Conservation (phyloP, 2,797 vertebrate genomes). For the Potorous gilbertii region DNA sequence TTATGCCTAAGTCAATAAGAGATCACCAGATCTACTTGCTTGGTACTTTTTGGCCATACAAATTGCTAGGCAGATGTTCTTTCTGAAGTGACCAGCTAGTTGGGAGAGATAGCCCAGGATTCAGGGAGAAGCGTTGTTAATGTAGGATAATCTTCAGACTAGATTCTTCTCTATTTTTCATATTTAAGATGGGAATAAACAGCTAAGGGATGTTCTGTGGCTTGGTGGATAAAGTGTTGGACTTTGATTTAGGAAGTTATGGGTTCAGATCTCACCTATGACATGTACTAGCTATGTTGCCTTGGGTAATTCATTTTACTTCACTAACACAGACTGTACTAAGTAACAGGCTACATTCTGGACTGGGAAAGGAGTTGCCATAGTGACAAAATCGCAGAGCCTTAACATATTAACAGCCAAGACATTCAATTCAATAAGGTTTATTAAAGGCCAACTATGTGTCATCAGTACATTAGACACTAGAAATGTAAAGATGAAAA, state of each 20-base stretch:
- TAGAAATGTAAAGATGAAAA: not conserved
- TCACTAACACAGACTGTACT: not conserved
- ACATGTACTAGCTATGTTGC: not conserved
- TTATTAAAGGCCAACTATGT: not conserved
- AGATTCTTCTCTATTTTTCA: not conserved
- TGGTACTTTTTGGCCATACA: not conserved
- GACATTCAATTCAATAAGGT: not conserved
- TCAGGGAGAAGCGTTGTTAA: not conserved
- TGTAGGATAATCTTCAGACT: not conserved
- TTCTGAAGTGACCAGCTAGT: not conserved
- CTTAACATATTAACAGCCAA: not conserved
- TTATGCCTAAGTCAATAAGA: not conserved
- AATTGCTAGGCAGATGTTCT: not conserved
- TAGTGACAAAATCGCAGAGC: not conserved
- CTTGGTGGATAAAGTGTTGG: constrained; percentile 4
- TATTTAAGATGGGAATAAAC: not conserved
- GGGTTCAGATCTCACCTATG: not conserved
- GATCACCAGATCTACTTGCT: not conserved
- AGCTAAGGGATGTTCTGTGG: not conserved
- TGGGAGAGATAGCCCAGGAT: not conserved
- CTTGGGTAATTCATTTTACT: not conserved
- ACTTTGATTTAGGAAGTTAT: accelerated
- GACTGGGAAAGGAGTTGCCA: not conserved
- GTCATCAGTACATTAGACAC: not conserved
- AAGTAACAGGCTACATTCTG: not conserved